phyloP scores from a whole-genome alignment of 2,797 vertebrate genomes.

The Mormyrus hasselquistii region DNA sequence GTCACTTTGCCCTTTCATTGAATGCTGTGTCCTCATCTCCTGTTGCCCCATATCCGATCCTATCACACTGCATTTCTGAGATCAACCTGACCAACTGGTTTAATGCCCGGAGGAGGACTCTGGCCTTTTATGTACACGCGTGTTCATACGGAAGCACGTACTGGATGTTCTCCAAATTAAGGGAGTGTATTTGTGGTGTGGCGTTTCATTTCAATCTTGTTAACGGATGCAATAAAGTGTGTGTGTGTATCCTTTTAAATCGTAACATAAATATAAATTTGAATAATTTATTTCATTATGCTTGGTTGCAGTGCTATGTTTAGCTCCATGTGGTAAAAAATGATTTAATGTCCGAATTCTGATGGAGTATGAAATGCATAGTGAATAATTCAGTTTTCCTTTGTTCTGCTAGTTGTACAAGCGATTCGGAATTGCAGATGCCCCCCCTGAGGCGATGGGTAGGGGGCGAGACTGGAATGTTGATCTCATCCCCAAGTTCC shows the following conservation, averaged over 20 bases:
- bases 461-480: slow-evolving; percentile 89
- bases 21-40: neutral
- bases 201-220: neutral
- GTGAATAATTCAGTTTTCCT: neutral
- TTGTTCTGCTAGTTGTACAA: slow-evolving; percentile 71
- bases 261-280: neutral
- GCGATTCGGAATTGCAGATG: slow-evolving; percentile 74
- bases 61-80: neutral
- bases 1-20: neutral
- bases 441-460: slow-evolving; percentile 79
- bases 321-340: neutral
- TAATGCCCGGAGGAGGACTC: neutral
- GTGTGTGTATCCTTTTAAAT: neutral
- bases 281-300: neutral
- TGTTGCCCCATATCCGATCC: neutral
- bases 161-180: neutral
- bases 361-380: neutral
- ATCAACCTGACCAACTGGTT: neutral
- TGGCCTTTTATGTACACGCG: neutral
- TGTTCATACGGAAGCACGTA: neutral
- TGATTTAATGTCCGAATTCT: neutral
- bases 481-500: slow-evolving; percentile 88
- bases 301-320: neutral
- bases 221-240: neutral
- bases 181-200: neutral